Evolutionary conservation across 1,140 invertebrate genomes (phyloP), one percentile per base, ranked within the genome.

Genomic region (Nixonia krombeini): DNA sequence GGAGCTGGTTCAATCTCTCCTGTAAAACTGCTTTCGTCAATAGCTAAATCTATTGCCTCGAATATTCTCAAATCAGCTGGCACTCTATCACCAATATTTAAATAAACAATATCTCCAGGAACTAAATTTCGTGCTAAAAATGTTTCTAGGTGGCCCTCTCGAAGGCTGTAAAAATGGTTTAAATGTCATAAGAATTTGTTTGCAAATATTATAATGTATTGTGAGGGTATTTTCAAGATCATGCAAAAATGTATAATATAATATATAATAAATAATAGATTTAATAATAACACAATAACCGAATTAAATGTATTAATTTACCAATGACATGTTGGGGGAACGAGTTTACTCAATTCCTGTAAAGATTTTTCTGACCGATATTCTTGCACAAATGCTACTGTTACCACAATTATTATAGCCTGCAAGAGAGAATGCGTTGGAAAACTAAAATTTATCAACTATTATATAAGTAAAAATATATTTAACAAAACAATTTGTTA

Each of bases 301-400:
- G n/a, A n/a, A n/a, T n/a, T n/a, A n/a, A n/a, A n/a, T n/a, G n/a
- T n/a, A n/a, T n/a, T n/a, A n/a, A 70, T 79, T 87, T 81, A 92
- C 91, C 93, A 95, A 82, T 93, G 91, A 75, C 93, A 94, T 70
- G 92, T 88, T n/a, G 93, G 94, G 49, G 94, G 97, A 37, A 99
- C 96, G 44, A 99, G 87, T 87, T 99, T 99, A 65, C 95, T 98
- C n/a, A 99, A 86, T 85, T 98, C 97, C 84, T 99, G 93, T 5
- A 99, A 84, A n/a, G 97, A 99, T 85, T 99, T 98, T 86, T 99
- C 98, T n/a, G 98, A 99, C 65, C 97, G 90, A 85, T 99, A 99
- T 87, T 99, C 98, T 89, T 99, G 97, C 55, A 99, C 93, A 88
- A 99, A 99, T 35, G 97, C 98, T 16, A 99, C 98, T 1, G 98